Evolutionary conservation across 2,113 vertebrate species (phyloP).

Genomic region (Hyla sarda): DNA sequence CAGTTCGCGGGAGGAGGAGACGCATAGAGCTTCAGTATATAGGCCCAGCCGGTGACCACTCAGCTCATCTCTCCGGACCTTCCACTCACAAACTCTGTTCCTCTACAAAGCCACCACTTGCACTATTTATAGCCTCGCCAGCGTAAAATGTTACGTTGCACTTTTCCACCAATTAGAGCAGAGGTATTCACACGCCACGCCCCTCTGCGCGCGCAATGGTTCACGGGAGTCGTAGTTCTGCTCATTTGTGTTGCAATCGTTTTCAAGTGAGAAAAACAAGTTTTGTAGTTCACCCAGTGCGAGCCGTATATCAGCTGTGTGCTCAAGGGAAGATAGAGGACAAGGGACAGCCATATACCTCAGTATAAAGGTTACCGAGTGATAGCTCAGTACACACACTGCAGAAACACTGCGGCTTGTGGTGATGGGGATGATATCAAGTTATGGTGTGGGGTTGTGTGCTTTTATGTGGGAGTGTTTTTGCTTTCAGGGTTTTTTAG

Average conservation of each 20-base stretch:
- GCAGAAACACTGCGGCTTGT: too few species aligned
- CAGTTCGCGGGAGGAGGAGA: background rate
- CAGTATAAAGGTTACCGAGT: background rate
- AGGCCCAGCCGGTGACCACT: background rate
- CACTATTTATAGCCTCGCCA: slow-evolving; percentile 13
- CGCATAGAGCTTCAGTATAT: background rate
- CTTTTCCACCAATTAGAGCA: slow-evolving; percentile 22
- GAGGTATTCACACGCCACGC: background rate
- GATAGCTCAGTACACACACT: too few species aligned
- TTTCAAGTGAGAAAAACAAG: background rate
- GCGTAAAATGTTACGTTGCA: background rate
- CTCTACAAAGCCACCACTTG: background rate
- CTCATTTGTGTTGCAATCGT: background rate
- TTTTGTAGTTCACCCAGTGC: background rate
- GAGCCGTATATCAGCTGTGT: background rate
- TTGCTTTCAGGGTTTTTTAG: too few species aligned
- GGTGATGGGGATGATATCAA: too few species aligned
- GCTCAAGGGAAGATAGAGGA: too few species aligned
- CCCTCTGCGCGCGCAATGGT: background rate
- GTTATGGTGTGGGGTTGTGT: too few species aligned
- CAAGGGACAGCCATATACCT: too few species aligned
- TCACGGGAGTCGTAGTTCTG: slow-evolving; percentile 47
- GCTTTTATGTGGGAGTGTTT: too few species aligned
- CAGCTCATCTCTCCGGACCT: background rate
- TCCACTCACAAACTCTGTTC: background rate